Evolutionary conservation across 2,113 vertebrate genomes (phyloP).

Genomic region (Microcebus ravelobensis): DNA sequence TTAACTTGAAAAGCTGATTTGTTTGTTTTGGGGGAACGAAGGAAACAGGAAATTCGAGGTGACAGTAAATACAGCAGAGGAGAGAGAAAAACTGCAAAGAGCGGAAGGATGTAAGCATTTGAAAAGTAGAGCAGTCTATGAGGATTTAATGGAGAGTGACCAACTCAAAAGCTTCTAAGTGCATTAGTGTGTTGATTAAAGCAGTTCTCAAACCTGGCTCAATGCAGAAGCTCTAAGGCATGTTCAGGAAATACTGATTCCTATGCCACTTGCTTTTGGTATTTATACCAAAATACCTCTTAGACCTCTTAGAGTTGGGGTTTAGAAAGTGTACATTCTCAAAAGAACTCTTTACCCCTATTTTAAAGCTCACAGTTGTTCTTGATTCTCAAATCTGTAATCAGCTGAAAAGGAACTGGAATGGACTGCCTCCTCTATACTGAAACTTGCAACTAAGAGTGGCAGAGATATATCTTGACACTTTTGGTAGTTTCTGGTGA

Average conservation of each 20-base stretch:
- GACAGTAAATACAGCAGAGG: not conserved
- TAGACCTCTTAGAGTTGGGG: not conserved
- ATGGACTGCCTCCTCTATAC: not conserved
- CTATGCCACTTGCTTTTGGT: not conserved
- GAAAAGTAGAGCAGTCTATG: not conserved
- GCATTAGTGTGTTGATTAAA: not conserved
- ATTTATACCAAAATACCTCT: not conserved
- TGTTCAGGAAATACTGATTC: not conserved
- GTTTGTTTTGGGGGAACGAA: not conserved
- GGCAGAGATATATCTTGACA: not conserved
- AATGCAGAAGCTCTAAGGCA: not conserved
- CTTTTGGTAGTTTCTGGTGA: not conserved
- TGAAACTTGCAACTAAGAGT: not conserved
- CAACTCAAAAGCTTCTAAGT: not conserved
- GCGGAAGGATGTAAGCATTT: not conserved
- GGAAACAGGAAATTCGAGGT: not conserved
- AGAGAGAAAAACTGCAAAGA: constrained; percentile 15
- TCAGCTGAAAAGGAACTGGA: not conserved
- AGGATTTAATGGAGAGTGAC: not conserved
- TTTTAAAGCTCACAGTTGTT: not conserved
- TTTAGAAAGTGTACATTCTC: not conserved
- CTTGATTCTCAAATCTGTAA: not conserved
- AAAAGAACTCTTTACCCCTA: not conserved
- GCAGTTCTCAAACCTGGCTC: not conserved
- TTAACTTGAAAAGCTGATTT: not conserved